These are phyloP conservation scores for Smittia aterrima DNA, from an alignment of 2,888 invertebrate species.

Conservation along the genomic window DNA sequence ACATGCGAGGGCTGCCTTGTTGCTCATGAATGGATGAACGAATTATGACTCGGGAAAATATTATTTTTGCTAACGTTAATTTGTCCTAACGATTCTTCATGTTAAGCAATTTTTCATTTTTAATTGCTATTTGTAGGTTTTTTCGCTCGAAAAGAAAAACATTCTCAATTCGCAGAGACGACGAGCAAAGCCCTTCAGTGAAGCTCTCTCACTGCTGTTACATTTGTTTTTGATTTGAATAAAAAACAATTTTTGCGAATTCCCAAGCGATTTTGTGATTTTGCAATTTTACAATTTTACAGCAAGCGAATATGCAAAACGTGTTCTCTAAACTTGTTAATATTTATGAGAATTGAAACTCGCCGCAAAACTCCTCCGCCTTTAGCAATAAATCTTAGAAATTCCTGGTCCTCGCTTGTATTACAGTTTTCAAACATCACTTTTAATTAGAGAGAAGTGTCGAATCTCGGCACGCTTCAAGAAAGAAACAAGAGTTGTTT, in stretches of 20 bases:
- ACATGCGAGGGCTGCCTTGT: too few relatives aligned
- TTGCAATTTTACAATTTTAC: neutral
- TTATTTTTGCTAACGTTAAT: neutral
- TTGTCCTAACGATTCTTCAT: conserved; percentile 3
- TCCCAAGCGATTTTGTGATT: too few relatives aligned
- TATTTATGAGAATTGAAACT: conserved; percentile 4
- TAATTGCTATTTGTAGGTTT: conserved; percentile 26
- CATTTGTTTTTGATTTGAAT: too few relatives aligned
- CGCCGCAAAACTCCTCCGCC: neutral
- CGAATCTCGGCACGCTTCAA: too few relatives aligned
- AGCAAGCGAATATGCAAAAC: neutral
- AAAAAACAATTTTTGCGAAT: too few relatives aligned
- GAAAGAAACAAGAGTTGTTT: too few relatives aligned
- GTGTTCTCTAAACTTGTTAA: neutral
- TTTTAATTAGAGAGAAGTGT: conserved; percentile 28
- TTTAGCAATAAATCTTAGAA: neutral
- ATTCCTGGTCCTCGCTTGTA: neutral
- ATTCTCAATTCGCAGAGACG: neutral
- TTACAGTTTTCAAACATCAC: conserved; percentile 27
- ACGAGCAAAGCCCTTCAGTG: neutral
- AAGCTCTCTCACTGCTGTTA: neutral
- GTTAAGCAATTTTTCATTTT: conserved; percentile 27
- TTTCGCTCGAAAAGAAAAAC: neutral
- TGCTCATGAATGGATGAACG: too few relatives aligned
- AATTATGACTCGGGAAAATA: neutral